Evolutionary conservation across 92 coral and sea anemone species (phyloP).

Genomic region (Parazoanthus atlanticus): DNA sequence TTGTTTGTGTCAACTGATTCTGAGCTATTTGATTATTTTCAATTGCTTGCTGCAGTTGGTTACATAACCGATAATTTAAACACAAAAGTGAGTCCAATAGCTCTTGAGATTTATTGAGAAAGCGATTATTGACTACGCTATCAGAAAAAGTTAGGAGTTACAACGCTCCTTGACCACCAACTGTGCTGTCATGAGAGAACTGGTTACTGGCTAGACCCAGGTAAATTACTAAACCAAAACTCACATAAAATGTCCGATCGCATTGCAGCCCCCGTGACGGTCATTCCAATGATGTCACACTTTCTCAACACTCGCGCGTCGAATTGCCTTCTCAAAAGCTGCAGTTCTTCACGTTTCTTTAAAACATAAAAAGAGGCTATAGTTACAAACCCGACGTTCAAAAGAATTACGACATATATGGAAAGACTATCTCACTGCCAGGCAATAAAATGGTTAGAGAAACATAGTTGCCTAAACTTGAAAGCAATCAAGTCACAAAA

Average conservation of each 20-base stretch:
- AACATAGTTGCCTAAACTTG: neutral
- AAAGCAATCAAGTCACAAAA: neutral
- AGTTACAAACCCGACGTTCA: neutral
- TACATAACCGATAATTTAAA: too few species aligned
- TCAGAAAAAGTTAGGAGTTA: too few species aligned
- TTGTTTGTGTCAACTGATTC: neutral
- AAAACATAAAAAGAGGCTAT: neutral
- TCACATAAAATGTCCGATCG: slow-evolving; percentile 48
- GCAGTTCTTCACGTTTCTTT: slow-evolving; percentile 17
- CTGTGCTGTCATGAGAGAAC: too few species aligned
- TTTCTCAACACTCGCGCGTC: slow-evolving; percentile 27
- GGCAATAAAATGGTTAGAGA: neutral
- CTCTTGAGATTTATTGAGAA: too few species aligned
- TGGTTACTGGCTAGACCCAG: neutral
- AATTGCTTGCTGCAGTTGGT: too few species aligned
- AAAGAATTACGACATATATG: neutral
- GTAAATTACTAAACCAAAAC: neutral
- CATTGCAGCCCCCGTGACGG: slow-evolving; percentile 54
- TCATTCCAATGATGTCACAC: slow-evolving; percentile 52
- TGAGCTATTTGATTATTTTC: too few species aligned
- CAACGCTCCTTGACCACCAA: too few species aligned
- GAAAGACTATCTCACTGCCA: neutral
- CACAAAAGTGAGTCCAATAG: too few species aligned
- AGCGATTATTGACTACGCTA: too few species aligned
- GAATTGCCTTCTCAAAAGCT: neutral